Conservation (phyloP, 92 coral and sea anemone species). For the Umimayanthus chanpuru region DNA sequence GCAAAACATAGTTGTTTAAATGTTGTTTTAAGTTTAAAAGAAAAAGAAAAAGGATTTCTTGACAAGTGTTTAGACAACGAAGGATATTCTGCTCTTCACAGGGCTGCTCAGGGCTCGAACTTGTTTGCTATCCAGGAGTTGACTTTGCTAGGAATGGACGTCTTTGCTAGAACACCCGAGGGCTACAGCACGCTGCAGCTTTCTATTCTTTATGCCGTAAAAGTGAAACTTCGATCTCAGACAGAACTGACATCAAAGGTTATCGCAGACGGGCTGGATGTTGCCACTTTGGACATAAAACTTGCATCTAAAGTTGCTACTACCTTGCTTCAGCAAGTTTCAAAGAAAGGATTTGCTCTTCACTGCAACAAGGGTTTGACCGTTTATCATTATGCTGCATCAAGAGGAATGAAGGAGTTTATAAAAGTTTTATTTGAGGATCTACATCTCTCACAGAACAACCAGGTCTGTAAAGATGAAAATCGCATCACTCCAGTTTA, state of each 20-base stretch:
- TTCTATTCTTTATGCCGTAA: constrained; percentile 2
- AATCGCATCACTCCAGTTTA: constrained; percentile 4
- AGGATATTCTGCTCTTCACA: constrained; percentile 30
- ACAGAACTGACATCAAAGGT: not conserved
- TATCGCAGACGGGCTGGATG: not conserved
- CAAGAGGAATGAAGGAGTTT: constrained; percentile 20
- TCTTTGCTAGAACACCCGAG: constrained; percentile 1
- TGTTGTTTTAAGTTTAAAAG: not conserved
- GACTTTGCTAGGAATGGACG: not conserved
- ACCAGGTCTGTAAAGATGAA: not conserved
- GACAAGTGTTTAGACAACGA: constrained; percentile 25
- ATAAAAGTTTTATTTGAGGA: constrained; percentile 10
- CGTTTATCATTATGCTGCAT: constrained; percentile 11
- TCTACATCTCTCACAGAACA: not conserved
- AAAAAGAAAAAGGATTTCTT: constrained; percentile 6
- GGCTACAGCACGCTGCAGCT: constrained; percentile 3
- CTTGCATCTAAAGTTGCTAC: constrained; percentile 20
- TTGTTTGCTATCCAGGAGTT: constrained; percentile 3
- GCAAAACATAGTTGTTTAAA: not conserved
- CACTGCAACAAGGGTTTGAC: constrained; percentile 2
- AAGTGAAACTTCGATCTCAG: not conserved
- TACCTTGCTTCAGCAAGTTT: not conserved
- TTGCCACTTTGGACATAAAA: not conserved
- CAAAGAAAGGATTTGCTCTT: constrained; percentile 3
- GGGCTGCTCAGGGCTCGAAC: constrained; percentile 30